Evolutionary conservation across 1,140 invertebrate species (phyloP), one percentile per base, ranked within the genome.

Genomic region (Saccostrea glomerata): DNA sequence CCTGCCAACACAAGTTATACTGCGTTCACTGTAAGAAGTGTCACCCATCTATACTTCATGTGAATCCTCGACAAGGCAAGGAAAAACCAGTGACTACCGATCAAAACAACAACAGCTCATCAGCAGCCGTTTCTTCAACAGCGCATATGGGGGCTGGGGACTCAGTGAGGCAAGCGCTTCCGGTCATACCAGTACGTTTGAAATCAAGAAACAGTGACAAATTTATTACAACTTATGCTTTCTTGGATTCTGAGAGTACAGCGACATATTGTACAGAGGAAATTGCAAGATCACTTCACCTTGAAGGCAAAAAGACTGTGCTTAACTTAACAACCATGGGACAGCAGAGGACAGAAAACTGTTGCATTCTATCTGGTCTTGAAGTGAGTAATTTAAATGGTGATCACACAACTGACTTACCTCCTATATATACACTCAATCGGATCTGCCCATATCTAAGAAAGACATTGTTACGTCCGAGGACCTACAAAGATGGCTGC

Each of bases 241-340:
- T 90, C 54, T 73, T 90, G 15, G 89, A 90, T 54, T 87, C 70
- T 4, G 86, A 86, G 12, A 88, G 86, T 85, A 90, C 85, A 40
- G 73, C 82, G 36, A 66, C 88, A 11, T 89, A 86, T 86, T 86
- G 85, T 47, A 60, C 88, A 55, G 85, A 89, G 36, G 36, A 66
- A 30, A n/a, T 89, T 2, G 66, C 84, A 23, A 66, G 30, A 7
- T 3, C 13, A 56, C 60, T 89, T 36, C 82, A 86, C 66, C 3
- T 89, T 7, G 47, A 86, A 70, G 85, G 88, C 12, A 88, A 82
- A 82, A 82, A 60, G 47, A 77, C 40, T 40, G 17, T 82, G 54
- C 9, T 88, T 9, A 30, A 66, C 13, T 73, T 89, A 60, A 17
- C 23, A 20, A 86, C 85, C n/a, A 86, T 89, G 85, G 63, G 13